Evolutionary conservation across 37 sponge, comb jelly and placozoan genomes (phyloP), one percentile per base, ranked within the genome.

Genomic region (Agelas oroides): DNA sequence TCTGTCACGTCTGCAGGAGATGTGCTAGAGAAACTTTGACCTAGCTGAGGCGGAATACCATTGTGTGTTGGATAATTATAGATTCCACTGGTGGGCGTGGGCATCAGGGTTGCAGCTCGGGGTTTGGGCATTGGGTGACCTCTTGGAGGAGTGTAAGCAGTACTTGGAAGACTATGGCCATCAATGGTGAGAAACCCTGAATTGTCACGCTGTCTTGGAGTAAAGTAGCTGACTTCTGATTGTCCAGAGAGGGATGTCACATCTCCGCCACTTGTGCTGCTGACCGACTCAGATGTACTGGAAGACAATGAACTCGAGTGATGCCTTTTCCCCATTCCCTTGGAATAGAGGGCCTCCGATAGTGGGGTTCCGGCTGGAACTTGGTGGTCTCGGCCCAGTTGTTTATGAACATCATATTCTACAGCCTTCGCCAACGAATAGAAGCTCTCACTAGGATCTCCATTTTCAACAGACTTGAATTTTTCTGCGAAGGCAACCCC

Each of bases 351-450:
- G 21, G 91, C 91, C 21, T 90, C 80, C 3, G 64, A 70, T 5
- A 90, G 76, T 1, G 76, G 61, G n/a, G 70, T 68, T 19, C 86
- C 91, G 8, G 91, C 57, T 19, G 86, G 52, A 0, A 84, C 75
- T n/a, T 89, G 67, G 11, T 28, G 37, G 27, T 37, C 15, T 15
- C 65, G 36, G 11, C 37, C 19, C 24, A 82, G 71, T 35, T 88
- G 71, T 28, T 32, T 31, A n/a, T 76, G 55, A 14, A 88, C 83
- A 0, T 82, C 75, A 54, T 20, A 62, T 25, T 71, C 76, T 13
- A 31, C 71, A 14, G 59, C 53, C 2, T 20, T 6, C 1, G 73
- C 84, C 25, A 89, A 40, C 31, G 70, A 78, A 34, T 59, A 60
- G 61, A 77, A 8, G 46, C 8, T 8, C 6, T 46, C 46, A 12